Percentiles rank a stretch among this genome's conserved stretches.
Conservation (phyloP, 2,113 vertebrate species). For the Cynocephalus volans region DNA sequence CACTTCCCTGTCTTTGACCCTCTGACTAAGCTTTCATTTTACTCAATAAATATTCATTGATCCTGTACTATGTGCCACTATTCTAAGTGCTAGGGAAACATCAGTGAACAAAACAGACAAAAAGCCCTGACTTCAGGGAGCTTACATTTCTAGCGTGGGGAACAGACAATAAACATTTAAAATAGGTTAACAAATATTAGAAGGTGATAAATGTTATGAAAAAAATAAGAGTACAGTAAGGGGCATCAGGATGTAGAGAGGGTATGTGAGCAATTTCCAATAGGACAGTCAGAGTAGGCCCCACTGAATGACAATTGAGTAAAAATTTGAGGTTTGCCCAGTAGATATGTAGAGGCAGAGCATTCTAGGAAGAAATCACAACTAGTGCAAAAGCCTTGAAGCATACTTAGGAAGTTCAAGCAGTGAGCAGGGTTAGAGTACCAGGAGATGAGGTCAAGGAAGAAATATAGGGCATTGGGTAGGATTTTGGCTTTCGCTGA, state of each 20-base stretch:
- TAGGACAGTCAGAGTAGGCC: neutral
- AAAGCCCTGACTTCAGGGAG: neutral
- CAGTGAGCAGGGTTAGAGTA: neutral
- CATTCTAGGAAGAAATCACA: neutral
- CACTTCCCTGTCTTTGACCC: neutral
- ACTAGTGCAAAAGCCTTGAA: neutral
- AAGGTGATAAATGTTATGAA: neutral
- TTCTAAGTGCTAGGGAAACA: neutral
- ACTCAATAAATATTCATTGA: neutral
- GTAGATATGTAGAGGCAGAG: neutral
- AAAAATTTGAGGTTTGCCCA: neutral
- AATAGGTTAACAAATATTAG: neutral
- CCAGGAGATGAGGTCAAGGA: neutral
- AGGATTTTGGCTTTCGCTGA: neutral
- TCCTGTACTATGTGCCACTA: neutral
- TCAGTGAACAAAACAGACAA: neutral
- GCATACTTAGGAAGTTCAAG: neutral
- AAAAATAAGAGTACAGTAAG: neutral
- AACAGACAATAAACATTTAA: constrained; percentile 18
- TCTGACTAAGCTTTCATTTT: neutral
- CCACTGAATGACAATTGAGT: neutral
- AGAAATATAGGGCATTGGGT: neutral
- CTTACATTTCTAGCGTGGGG: neutral
- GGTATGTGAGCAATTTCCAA: neutral
- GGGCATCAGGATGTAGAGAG: neutral